These are phyloP conservation scores for Porites evermanni DNA, from an alignment of 92 coral and sea anemone species.

Conservation along the genomic window DNA sequence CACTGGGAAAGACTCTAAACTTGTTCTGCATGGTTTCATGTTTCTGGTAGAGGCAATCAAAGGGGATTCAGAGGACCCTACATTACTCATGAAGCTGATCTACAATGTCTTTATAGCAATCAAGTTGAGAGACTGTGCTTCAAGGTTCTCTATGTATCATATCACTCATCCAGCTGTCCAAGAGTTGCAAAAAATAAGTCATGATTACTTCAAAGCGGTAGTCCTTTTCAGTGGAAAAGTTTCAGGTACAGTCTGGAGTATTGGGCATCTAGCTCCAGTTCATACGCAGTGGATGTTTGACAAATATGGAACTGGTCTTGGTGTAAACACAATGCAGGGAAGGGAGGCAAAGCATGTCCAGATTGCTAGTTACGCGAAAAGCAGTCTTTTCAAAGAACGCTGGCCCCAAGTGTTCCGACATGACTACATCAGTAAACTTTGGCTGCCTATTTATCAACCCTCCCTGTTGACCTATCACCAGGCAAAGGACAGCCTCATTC, in stretches of 20 bases:
- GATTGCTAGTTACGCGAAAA: conserved; percentile 66
- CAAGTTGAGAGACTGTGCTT: conserved; percentile 51
- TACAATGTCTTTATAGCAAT: conserved; percentile 31
- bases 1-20: conserved; percentile 53
- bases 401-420: conserved; percentile 63
- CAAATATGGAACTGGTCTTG: neutral
- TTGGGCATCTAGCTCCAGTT: conserved; percentile 66
- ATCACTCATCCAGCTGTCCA: neutral
- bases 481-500: conserved; percentile 38
- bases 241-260: conserved; percentile 59
- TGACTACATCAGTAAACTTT: conserved; percentile 46
- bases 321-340: conserved; percentile 73
- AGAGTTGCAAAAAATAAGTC: too few relatives aligned
- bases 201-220: conserved; percentile 42
- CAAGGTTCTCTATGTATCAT: conserved; percentile 58
- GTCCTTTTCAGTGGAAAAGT: conserved; percentile 54
- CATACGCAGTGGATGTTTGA: conserved; percentile 16
- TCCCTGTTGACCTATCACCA: conserved; percentile 51
- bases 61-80: conserved; percentile 30
- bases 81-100: conserved; percentile 33
- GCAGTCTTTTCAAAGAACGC: conserved; percentile 50
- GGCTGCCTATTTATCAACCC: conserved; percentile 49
- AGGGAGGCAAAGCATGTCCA: conserved; percentile 74
- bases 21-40: conserved; percentile 62
- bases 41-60: conserved; percentile 45